Conservation (phyloP, 2,797 vertebrate genomes). For the Chelon auratus region DNA sequence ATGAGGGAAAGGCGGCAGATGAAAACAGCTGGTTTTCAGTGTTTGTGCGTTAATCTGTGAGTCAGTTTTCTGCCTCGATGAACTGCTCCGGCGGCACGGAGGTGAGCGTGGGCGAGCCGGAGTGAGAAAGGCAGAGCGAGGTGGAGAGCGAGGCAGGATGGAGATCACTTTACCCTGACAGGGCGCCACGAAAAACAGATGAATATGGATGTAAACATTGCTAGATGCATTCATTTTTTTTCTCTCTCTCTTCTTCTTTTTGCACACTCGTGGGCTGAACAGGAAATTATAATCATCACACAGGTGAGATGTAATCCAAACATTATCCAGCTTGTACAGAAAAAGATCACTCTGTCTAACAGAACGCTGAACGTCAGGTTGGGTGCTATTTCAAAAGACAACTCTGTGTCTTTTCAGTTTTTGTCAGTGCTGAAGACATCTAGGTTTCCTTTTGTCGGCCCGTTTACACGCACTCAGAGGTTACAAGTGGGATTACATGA, state of each 20-base stretch:
- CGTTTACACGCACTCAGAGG: too few species aligned
- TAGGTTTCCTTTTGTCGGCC: too few species aligned
- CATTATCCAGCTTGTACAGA: not conserved
- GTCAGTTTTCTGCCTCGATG: conserved; percentile 36
- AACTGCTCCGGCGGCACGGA: conserved; percentile 11
- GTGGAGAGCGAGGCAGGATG: conserved; percentile 34
- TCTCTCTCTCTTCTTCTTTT: not conserved
- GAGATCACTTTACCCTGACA: not conserved
- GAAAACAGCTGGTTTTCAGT: conserved; percentile 34
- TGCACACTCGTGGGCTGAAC: not conserved
- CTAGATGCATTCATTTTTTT: not conserved
- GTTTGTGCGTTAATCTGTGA: conserved; percentile 37
- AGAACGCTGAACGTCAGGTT: not conserved
- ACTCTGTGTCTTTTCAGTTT: not conserved
- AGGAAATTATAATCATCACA: conserved; percentile 9
- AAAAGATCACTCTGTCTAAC: not conserved
- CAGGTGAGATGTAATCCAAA: conserved; percentile 16
- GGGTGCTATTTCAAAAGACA: not conserved
- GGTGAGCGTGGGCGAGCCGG: conserved; percentile 37
- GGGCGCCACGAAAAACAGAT: conserved; percentile 30
- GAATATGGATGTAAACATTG: conserved; percentile 18
- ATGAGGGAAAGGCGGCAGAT: not conserved
- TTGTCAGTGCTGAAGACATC: too few species aligned
- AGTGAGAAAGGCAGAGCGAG: conserved; percentile 4
- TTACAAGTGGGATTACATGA: too few species aligned